Conservation (phyloP, 2,113 vertebrate species). For the Nothocercus nigrocapillus region DNA sequence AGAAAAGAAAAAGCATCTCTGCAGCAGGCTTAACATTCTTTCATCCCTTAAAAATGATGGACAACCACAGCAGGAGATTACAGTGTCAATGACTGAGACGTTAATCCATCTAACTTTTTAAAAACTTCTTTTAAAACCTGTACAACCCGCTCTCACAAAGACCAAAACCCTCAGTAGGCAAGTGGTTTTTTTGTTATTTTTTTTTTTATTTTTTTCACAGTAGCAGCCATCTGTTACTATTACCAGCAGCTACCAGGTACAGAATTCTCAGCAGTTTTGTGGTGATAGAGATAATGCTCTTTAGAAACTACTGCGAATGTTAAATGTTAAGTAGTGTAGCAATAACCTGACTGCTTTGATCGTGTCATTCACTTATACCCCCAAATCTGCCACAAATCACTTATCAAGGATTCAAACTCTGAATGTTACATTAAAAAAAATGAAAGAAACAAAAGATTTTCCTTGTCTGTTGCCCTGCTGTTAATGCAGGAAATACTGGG, state of each 20-base stretch:
- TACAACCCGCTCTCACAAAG: conserved; percentile 5
- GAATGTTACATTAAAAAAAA: neutral
- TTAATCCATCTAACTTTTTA: conserved; percentile 55
- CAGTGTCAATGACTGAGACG: neutral
- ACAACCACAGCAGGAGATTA: conserved; percentile 63
- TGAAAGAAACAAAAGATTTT: neutral
- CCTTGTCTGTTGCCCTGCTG: neutral
- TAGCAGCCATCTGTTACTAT: neutral
- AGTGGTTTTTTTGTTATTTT: too few relatives aligned
- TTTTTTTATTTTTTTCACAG: neutral
- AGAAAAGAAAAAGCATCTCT: conserved; percentile 56
- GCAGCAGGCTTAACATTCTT: conserved; percentile 37
- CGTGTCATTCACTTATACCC: neutral
- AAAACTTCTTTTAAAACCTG: conserved; percentile 29
- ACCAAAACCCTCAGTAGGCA: neutral
- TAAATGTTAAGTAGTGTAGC: fast-evolving
- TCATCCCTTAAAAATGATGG: conserved; percentile 69
- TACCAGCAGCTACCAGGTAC: neutral
- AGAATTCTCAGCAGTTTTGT: neutral
- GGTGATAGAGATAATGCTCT: neutral
- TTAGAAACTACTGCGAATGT: neutral
- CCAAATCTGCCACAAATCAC: neutral
- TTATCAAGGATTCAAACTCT: neutral
- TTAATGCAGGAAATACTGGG: neutral
- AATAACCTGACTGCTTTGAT: neutral